A percentile compares a stretch with the other conserved stretches of the same genome.
Conservation (phyloP, 2,113 vertebrate genomes). For the Oxyruncus cristatus region DNA sequence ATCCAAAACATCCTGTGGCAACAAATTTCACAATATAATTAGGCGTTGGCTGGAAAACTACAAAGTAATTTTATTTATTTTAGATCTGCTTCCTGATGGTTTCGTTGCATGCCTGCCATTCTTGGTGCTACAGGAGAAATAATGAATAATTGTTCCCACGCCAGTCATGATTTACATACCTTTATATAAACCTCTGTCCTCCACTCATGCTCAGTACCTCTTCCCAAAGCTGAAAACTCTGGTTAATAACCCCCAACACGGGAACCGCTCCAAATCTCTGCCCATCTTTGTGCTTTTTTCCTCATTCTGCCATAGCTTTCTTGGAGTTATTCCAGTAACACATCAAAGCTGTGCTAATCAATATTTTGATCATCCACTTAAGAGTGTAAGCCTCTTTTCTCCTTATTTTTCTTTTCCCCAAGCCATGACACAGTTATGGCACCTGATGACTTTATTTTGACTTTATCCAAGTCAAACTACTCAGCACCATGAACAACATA, state of each 20-base stretch:
- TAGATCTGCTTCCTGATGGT: slow-evolving; percentile 61
- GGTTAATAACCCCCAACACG: neutral
- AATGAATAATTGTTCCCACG: neutral
- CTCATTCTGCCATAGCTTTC: neutral
- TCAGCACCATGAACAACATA: neutral
- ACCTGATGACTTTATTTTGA: neutral
- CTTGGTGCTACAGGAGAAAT: neutral
- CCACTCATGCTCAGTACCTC: neutral
- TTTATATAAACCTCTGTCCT: neutral
- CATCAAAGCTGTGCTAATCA: neutral
- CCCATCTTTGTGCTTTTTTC: neutral
- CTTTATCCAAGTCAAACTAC: neutral
- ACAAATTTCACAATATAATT: slow-evolving; percentile 60
- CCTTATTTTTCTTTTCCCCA: neutral
- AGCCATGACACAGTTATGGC: neutral
- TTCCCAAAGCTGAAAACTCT: neutral
- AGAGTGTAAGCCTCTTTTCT: neutral
- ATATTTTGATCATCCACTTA: neutral
- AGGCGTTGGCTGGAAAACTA: slow-evolving; percentile 60
- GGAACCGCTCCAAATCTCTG: slow-evolving; percentile 2
- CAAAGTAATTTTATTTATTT: slow-evolving; percentile 63
- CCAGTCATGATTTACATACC: slow-evolving; percentile 31
- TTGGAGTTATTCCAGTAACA: neutral
- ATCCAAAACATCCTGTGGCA: slow-evolving; percentile 68
- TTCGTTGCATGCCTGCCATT: neutral